Evolutionary conservation across 2,797 vertebrate genomes (phyloP).

Genomic region (Balearica regulorum): DNA sequence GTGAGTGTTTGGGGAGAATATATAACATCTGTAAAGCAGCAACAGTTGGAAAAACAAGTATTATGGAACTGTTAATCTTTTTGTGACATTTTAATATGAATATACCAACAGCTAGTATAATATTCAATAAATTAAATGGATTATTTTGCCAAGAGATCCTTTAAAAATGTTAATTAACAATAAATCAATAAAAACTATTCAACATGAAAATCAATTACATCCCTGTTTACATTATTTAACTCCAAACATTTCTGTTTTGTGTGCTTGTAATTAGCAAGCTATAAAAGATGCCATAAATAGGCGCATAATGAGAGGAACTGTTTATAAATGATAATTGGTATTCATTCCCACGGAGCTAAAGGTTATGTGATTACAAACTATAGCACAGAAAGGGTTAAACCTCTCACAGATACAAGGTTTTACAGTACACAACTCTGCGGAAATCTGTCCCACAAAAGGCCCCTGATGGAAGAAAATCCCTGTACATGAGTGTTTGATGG

Average conservation of each 20-base stretch:
- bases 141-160: constrained; percentile 59
- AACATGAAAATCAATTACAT: constrained; percentile 69
- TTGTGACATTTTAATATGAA: constrained; percentile 9
- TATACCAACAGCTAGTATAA: constrained; percentile 22
- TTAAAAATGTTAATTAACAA: constrained; percentile 71
- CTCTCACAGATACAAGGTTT: background rate
- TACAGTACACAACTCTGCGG: background rate
- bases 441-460: background rate
- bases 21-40: background rate
- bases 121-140: constrained; percentile 60
- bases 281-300: constrained; percentile 70
- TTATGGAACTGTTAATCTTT: constrained; percentile 20
- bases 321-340: constrained; percentile 68
- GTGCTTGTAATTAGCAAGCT: constrained; percentile 68
- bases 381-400: constrained; percentile 47
- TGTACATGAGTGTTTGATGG: background rate
- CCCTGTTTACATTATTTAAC: constrained; percentile 70
- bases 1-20: background rate
- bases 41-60: constrained; percentile 37
- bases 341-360: constrained; percentile 53
- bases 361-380: constrained; percentile 42
- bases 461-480: background rate
- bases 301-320: constrained; percentile 64
- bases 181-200: constrained; percentile 74
- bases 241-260: constrained; percentile 67